phyloP scores from a whole-genome alignment of 1,140 invertebrate genomes.

The Drosophila littoralis region DNA sequence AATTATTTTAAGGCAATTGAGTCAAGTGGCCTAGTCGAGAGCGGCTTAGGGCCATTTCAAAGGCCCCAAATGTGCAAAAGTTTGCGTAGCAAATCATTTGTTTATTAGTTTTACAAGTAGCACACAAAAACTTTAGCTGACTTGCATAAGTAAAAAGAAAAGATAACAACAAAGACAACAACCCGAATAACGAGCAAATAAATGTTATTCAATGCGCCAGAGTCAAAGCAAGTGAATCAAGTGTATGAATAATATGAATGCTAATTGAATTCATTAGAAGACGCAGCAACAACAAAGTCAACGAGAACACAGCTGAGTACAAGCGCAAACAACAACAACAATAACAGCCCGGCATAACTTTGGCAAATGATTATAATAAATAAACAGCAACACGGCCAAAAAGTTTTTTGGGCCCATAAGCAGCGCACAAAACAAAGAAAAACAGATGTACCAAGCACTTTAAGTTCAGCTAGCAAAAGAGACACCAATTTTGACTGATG shows the following conservation, averaged over 20 bases:
- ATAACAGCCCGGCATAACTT: constrained; percentile 47
- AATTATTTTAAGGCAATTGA: constrained; percentile 82
- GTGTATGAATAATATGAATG: constrained; percentile 81
- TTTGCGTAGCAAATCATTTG: constrained; percentile 74
- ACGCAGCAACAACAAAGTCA: constrained; percentile 27
- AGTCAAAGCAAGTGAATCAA: constrained; percentile 59
- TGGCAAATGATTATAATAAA: constrained; percentile 57
- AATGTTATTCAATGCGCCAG: constrained; percentile 70
- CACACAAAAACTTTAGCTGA: constrained; percentile 48
- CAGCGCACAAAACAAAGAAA: constrained; percentile 32
- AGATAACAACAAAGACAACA: constrained; percentile 30
- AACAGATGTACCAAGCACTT: constrained; percentile 32
- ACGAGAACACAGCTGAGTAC: constrained; percentile 43
- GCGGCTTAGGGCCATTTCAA: background rate
- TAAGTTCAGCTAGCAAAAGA: constrained; percentile 24
- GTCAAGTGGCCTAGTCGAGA: constrained; percentile 51
- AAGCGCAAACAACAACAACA: constrained; percentile 42
- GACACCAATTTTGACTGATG: constrained; percentile 4
- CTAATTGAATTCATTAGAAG: constrained; percentile 77
- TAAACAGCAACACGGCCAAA: constrained; percentile 45
- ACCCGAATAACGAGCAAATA: constrained; percentile 58
- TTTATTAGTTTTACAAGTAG: constrained; percentile 68
- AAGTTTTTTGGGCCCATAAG: constrained; percentile 27
- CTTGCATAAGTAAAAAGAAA: constrained; percentile 41
- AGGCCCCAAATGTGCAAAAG: constrained; percentile 42